Conservation (phyloP, 1,140 invertebrate genomes). For the Eubasilissa regina region DNA sequence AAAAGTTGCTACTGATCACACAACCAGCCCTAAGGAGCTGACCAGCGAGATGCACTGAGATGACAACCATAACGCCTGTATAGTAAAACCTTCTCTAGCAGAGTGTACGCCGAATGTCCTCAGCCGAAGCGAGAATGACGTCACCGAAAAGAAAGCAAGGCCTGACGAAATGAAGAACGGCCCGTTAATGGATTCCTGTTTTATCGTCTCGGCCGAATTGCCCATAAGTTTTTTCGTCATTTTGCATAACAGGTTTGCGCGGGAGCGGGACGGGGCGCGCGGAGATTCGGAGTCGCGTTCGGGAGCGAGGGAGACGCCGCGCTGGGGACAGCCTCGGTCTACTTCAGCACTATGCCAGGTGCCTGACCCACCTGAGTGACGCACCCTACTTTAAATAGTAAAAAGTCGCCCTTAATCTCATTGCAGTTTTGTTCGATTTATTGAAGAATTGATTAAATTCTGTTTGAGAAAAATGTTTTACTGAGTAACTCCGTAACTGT, state of each 20-base stretch:
- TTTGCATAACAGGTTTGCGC: conserved; percentile 5
- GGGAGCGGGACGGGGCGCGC: not conserved
- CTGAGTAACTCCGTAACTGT: too few relatives aligned
- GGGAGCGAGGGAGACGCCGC: not conserved
- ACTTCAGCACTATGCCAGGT: not conserved
- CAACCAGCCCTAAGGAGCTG: too few relatives aligned
- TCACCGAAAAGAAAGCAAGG: not conserved
- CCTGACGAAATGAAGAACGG: not conserved
- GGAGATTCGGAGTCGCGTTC: not conserved
- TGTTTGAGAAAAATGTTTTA: too few relatives aligned
- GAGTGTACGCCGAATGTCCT: too few relatives aligned
- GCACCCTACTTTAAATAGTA: conserved; percentile 3
- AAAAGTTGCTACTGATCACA: too few relatives aligned
- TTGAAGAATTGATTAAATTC: too few relatives aligned
- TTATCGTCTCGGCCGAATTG: not conserved
- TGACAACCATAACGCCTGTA: too few relatives aligned
- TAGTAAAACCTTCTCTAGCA: too few relatives aligned
- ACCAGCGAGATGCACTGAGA: too few relatives aligned
- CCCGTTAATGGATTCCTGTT: conserved; percentile 1
- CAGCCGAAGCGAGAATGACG: not conserved
- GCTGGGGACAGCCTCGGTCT: not conserved
- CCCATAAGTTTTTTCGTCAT: not conserved
- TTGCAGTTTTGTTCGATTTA: too few relatives aligned
- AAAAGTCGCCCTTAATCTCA: not conserved
- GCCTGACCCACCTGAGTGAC: not conserved